Evolutionary conservation across 2,797 vertebrate species (phyloP), one percentile per base, ranked within the genome.

Genomic region (Morus bassanus): DNA sequence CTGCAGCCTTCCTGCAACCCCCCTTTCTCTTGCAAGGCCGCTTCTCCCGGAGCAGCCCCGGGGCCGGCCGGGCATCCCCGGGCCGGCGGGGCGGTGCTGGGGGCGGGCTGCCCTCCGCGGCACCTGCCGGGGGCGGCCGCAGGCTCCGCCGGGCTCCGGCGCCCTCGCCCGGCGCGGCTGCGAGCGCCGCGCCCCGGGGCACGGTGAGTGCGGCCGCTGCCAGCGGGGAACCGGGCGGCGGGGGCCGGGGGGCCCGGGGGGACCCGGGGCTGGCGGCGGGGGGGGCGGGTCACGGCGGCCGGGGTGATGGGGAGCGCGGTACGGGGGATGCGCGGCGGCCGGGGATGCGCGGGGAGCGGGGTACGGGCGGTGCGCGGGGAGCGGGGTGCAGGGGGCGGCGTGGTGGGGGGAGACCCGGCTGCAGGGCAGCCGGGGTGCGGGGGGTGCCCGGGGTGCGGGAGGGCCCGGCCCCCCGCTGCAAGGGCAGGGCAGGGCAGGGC

Each of bases 41-140:
- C 39, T 31, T 50, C 30, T 30, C 35, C 35, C 45, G 33, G 4
- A 25, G 31, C 33, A 14, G 37, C 35, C 50, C 35, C 57, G 37
- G 50, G 22, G n/a, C 35, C 27, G 33, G 39, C 81, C 30, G 60
- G 48, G 48, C 48, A 23, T 12, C 22, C 22, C 31, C 35, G 54
- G 33, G 27, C 56, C 80, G 35, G 41, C 85, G 89, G 85, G 94
- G 91, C 89, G 85, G 91, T 53, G 81, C 88, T 6, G 88, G 88
- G 76, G 88, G 88, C 94, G 88, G 94, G 86, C 67, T 37, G 83
- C 69, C 46, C 35, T 14, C 41, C 73, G 46, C 33, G 41, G 74
- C 90, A 92, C 93, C 93, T 92, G 90, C 82, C 82, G 72, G 56
- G 60, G 72, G 48, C 57, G 79, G 84, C 79, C 53, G 59, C 30